Evolutionary conservation across 2,113 vertebrate species (phyloP).

Genomic region (Ranitomeya imitator): DNA sequence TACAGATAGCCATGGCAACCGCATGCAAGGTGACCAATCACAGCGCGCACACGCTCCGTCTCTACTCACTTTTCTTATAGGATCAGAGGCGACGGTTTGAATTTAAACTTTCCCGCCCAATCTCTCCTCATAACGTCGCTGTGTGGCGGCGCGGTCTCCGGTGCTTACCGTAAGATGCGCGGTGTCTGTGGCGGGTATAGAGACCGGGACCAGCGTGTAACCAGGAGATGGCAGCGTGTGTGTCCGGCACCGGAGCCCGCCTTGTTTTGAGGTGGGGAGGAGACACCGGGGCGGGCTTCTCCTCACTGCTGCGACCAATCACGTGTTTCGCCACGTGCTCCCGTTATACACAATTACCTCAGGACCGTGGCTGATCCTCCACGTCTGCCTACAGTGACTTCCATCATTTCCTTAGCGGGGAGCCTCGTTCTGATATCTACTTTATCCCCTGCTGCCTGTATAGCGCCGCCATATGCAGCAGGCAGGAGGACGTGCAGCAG

Average conservation of each 20-base stretch:
- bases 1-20: neutral
- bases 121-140: neutral
- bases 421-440: too few species aligned
- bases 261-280: neutral
- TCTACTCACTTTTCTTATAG: neutral
- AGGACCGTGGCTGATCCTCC: too few species aligned
- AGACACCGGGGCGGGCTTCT: neutral
- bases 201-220: neutral
- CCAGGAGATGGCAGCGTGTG: neutral
- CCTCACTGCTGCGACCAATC: neutral
- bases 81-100: neutral
- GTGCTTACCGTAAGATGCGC: neutral
- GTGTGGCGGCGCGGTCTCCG: neutral
- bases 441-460: too few species aligned
- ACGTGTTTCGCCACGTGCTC: too few species aligned
- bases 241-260: neutral
- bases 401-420: too few species aligned
- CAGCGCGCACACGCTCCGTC: neutral
- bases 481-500: too few species aligned
- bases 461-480: too few species aligned
- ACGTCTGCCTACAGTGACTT: too few species aligned
- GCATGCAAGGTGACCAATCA: neutral
- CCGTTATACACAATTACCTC: too few species aligned
- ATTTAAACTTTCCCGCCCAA: constrained; percentile 6
- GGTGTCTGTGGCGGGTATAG: neutral